Base-by-base conservation (phyloP, 2,888 invertebrate species). In the Spicauda simplicius region DNA sequence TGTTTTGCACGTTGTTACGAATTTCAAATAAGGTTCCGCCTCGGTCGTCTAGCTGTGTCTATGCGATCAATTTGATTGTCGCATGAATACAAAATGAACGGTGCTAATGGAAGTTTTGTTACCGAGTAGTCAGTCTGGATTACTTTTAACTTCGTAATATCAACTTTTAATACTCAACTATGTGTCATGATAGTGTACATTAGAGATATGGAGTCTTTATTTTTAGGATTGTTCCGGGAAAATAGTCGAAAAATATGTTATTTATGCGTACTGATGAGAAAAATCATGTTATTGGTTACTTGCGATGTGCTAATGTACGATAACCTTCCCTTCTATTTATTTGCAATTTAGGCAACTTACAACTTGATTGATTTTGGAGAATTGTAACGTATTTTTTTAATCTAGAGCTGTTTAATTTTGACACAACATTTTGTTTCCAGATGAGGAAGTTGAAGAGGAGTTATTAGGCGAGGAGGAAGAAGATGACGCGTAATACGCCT, bases 401-500 rank as follows among this genome's bases (percentile, higher is more conserved):
- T 14, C 4, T 41, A 0, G 41, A 41, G 41, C 45, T n/a, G 7
- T 5, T n/a, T n/a, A 7, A 56, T 18, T 16, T 16, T 37, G 33
- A 33, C 16, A 56, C 55, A 2, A 5, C 12, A 41, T 45, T 61
- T 58, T 86, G 86, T 76, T 93, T 93, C 69, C 92, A 91, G 94
- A 94, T 76, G 93, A 94, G 71, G 93, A 93, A 74, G 91, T 93
- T 61, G 93, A 93, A 77, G 93, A 93, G 70, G 93, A 93, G 74
- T 78, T 91, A 84, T 81, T 92, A 81, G 92, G 83, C 16, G 93
- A 93, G 79, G 93, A 93, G 77, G 93, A 93, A 73, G 93, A 93
- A 79, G 93, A 93, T 72, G 93, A 93, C 76, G 93, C 93, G 93
- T 94, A 94, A 94, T 94, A 93, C 88, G 88, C 82, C 83, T 85